Percentiles rank a stretch among this genome's conserved stretches.
Conservation (phyloP, 1,140 invertebrate genomes). For the Contarinia nasturtii region DNA sequence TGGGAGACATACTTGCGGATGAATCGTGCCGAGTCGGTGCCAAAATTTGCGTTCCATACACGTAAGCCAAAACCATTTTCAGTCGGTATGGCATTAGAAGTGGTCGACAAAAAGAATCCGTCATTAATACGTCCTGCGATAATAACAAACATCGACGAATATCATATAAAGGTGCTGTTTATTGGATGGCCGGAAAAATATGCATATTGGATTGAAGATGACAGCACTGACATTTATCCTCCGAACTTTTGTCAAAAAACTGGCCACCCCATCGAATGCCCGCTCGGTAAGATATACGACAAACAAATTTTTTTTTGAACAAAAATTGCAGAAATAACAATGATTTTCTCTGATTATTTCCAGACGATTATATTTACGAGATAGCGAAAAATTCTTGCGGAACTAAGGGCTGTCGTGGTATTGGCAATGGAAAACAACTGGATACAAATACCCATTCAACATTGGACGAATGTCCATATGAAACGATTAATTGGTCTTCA, state of each 20-base stretch:
- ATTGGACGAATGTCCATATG: constrained; percentile 70
- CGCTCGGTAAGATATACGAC: constrained; percentile 37
- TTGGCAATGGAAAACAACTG: constrained; percentile 57
- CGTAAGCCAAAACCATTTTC: constrained; percentile 63
- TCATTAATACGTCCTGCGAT: constrained; percentile 70
- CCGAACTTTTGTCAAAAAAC: constrained; percentile 79
- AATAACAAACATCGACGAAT: constrained; percentile 53
- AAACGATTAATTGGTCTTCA: constrained; percentile 16
- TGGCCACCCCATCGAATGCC: constrained; percentile 66
- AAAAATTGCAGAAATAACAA: too few species aligned
- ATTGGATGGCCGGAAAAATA: constrained; percentile 79
- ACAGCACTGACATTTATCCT: constrained; percentile 78
- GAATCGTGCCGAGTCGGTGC: constrained; percentile 55
- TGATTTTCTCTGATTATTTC: too few species aligned
- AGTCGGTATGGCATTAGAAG: constrained; percentile 75
- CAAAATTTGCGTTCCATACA: constrained; percentile 65
- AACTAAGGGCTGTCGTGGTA: constrained; percentile 56
- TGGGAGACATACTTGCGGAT: constrained; percentile 73
- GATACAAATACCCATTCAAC: constrained; percentile 56
- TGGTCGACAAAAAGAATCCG: constrained; percentile 60
- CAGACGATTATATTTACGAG: background rate
- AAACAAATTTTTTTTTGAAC: too few species aligned
- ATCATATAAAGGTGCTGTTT: constrained; percentile 68
- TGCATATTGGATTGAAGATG: constrained; percentile 79
- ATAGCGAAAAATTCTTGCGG: constrained; percentile 30